Percentiles rank a stretch among this genome's conserved stretches.
phyloP scores from a whole-genome alignment of 37 sponge, comb jelly and placozoan genomes.

The Spongilla lacustris region DNA sequence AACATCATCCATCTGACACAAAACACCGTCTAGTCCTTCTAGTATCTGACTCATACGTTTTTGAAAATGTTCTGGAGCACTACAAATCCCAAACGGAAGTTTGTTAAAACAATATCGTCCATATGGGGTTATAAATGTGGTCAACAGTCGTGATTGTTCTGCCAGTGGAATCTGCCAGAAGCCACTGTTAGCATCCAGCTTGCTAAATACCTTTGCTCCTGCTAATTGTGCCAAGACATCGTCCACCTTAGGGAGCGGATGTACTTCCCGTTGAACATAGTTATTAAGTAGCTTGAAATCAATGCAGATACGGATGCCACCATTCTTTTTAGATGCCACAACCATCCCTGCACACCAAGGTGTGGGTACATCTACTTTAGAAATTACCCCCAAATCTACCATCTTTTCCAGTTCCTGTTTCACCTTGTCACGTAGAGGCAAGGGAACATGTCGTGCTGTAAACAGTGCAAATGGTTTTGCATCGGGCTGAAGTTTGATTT shows the following conservation, averaged over 20 bases:
- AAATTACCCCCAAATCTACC: conserved; percentile 52
- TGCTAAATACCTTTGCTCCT: conserved; percentile 50
- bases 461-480: conserved; percentile 40
- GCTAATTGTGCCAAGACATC: conserved; percentile 56
- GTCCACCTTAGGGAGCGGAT: conserved; percentile 60
- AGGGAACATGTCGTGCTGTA: conserved; percentile 38
- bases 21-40: conserved; percentile 35
- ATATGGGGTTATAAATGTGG: conserved; percentile 57
- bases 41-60: conserved; percentile 35
- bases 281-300: conserved; percentile 50
- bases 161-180: conserved; percentile 60
- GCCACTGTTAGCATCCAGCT: conserved; percentile 61
- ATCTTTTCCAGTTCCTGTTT: conserved; percentile 14
- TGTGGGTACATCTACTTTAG: conserved; percentile 48
- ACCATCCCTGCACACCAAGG: conserved; percentile 72
- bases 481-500: conserved; percentile 34
- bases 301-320: conserved; percentile 50
- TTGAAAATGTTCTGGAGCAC: conserved; percentile 48
- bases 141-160: conserved; percentile 13
- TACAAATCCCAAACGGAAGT: conserved; percentile 49
- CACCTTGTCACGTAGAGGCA: conserved; percentile 40
- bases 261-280: conserved; percentile 51
- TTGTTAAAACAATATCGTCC: conserved; percentile 44
- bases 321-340: conserved; percentile 38
- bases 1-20: conserved; percentile 40